Evolutionary conservation across 2,797 vertebrate genomes (phyloP).

Genomic region (Muscicapa striata): DNA sequence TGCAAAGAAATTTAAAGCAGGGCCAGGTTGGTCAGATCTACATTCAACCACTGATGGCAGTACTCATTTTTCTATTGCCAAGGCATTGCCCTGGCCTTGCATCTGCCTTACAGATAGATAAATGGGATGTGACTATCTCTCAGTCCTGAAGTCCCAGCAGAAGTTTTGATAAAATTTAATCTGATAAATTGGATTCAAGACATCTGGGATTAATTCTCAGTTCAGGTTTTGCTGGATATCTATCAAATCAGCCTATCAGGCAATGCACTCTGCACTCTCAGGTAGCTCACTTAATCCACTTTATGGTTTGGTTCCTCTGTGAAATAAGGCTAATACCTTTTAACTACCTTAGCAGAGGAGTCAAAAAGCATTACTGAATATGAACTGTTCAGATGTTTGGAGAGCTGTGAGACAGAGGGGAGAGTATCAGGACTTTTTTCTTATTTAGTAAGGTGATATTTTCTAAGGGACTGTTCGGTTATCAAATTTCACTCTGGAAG

Average conservation of each 20-base stretch:
- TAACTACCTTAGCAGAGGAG: not conserved
- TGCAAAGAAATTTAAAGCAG: not conserved
- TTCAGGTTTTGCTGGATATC: not conserved
- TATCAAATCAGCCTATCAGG: not conserved
- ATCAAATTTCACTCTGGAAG: not conserved
- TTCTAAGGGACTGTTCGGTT: not conserved
- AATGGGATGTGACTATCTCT: not conserved
- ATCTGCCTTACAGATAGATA: not conserved
- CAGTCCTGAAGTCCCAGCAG: not conserved
- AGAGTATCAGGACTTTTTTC: not conserved
- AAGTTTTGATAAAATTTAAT: conserved; percentile 1
- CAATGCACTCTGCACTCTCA: not conserved
- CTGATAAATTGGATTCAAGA: not conserved
- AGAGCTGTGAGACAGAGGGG: not conserved
- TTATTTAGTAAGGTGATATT: not conserved
- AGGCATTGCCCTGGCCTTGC: not conserved
- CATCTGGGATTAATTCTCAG: not conserved
- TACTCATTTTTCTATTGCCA: not conserved
- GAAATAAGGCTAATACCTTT: not conserved
- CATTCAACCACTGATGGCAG: not conserved
- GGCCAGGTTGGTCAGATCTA: not conserved
- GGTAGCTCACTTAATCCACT: conserved; percentile 3
- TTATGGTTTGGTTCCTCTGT: not conserved
- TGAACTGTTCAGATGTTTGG: not conserved
- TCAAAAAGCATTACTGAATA: not conserved